Evolutionary conservation across 2,888 invertebrate species (phyloP).

Genomic region (Caenorhabditis wallacei): DNA sequence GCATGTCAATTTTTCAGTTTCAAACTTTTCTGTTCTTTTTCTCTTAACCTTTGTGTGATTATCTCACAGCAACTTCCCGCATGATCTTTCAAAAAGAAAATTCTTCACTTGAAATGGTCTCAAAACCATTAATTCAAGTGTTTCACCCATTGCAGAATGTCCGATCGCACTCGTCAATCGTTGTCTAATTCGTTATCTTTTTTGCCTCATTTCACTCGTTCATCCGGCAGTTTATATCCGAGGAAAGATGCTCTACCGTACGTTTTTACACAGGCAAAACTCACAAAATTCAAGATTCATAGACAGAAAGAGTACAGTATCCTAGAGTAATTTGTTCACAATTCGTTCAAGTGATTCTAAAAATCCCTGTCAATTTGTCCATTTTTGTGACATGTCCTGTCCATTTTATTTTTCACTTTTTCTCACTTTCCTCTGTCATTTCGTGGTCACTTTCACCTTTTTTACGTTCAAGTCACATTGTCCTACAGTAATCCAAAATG

Average conservation of each 20-base stretch:
- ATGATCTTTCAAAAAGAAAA: not conserved
- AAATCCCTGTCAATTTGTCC: conserved; percentile 9
- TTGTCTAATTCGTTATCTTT: conserved; percentile 75
- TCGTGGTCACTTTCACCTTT: conserved; percentile 25
- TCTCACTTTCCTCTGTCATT: conserved; percentile 19
- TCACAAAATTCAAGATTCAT: too few relatives aligned
- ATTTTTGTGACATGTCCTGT: conserved; percentile 38
- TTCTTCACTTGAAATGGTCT: conserved; percentile 1
- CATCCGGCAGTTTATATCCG: conserved; percentile 72
- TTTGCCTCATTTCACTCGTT: conserved; percentile 76
- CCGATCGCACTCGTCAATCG: conserved; percentile 75
- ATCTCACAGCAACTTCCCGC: not conserved
- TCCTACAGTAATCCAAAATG: not conserved
- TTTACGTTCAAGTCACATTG: not conserved
- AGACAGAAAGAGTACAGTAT: too few relatives aligned
- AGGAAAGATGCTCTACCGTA: conserved; percentile 78
- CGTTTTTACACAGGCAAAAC: conserved; percentile 64
- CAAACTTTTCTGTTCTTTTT: not conserved
- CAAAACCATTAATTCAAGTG: not conserved
- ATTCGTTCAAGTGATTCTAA: conserved; percentile 5
- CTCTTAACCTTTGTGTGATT: not conserved
- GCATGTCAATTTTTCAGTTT: conserved; percentile 2
- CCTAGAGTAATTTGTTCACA: not conserved
- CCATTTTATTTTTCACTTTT: conserved; percentile 28
- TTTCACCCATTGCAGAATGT: conserved; percentile 65